These are phyloP conservation scores for Stegana nigrithorax DNA, from an alignment of 2,888 invertebrate genomes.

Conservation along the genomic window DNA sequence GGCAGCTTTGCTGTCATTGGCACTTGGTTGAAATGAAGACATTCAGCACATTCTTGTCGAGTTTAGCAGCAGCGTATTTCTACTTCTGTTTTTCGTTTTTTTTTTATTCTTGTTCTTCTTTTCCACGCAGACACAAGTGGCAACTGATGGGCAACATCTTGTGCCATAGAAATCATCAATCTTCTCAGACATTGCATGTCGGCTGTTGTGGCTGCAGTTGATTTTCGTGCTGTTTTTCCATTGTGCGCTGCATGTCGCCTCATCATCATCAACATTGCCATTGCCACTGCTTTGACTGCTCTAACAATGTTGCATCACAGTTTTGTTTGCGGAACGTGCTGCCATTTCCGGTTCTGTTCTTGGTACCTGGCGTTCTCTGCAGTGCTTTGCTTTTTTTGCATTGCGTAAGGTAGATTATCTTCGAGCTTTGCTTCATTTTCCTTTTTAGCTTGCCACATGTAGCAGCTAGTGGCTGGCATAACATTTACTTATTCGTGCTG, in stretches of 20 bases:
- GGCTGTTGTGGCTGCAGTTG: not conserved
- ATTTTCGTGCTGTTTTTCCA: not conserved
- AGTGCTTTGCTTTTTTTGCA: no score
- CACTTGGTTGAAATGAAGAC: no score
- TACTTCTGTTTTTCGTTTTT: not conserved
- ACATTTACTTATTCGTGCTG: no score
- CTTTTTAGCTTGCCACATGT: no score
- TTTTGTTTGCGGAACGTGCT: constrained; percentile 53
- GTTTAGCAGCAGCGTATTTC: no score
- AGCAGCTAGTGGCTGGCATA: no score
- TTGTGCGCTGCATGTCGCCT: not conserved
- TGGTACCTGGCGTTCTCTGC: no score
- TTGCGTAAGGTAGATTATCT: no score
- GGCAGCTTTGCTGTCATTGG: no score
- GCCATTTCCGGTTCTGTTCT: constrained; percentile 44
- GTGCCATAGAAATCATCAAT: constrained; percentile 50
- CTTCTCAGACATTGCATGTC: constrained; percentile 46
- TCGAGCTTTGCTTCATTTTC: no score
- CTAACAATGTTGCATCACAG: constrained; percentile 29
- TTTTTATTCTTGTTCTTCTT: not conserved
- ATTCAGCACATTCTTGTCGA: no score
- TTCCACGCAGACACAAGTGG: no score
- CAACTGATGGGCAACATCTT: constrained; percentile 27
- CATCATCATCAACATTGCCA: not conserved
- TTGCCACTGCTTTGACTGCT: not conserved